Conservation (phyloP, 2,797 vertebrate genomes). For the Anguilla pacifica region DNA sequence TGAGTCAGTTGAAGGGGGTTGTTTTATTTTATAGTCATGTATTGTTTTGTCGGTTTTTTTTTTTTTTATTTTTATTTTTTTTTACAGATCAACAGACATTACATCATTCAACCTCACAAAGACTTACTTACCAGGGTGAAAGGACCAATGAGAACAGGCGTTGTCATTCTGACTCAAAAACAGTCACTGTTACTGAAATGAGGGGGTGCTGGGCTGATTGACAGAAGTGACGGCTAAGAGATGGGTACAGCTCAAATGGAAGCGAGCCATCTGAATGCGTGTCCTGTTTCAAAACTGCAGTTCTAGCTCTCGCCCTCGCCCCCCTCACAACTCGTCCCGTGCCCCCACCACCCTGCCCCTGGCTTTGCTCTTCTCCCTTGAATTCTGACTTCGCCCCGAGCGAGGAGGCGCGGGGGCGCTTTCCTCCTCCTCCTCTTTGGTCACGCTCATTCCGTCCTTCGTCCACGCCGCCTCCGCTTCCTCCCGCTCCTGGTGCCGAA, state of each 20-base stretch:
- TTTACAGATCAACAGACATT: conserved; percentile 13
- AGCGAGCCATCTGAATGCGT: not conserved
- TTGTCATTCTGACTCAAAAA: not conserved
- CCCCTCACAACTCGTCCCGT: conserved; percentile 72
- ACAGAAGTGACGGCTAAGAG: not conserved
- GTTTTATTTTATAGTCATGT: conserved; percentile 8
- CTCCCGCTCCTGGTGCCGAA: conserved; percentile 77
- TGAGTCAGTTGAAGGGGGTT: conserved; percentile 25
- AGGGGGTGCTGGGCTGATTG: not conserved
- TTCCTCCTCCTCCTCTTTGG: conserved; percentile 58
- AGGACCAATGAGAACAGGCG: not conserved
- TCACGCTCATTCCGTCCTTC: conserved; percentile 58
- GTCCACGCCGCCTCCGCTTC: conserved; percentile 77
- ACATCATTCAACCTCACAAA: not conserved
- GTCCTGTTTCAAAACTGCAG: not conserved
- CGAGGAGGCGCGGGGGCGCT: conserved; percentile 41
- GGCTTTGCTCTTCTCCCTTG: conserved; percentile 63
- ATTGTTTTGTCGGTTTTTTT: conserved; percentile 30
- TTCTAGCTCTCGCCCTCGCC: conserved; percentile 15
- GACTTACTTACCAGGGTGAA: not conserved
- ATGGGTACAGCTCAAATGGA: not conserved
- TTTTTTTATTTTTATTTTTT: conserved; percentile 26
- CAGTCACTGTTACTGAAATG: not conserved
- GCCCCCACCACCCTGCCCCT: conserved; percentile 62
- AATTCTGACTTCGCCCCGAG: conserved; percentile 67